Conservation (phyloP, 2,888 invertebrate genomes). For the Drosophila subsilvestris region DNA sequence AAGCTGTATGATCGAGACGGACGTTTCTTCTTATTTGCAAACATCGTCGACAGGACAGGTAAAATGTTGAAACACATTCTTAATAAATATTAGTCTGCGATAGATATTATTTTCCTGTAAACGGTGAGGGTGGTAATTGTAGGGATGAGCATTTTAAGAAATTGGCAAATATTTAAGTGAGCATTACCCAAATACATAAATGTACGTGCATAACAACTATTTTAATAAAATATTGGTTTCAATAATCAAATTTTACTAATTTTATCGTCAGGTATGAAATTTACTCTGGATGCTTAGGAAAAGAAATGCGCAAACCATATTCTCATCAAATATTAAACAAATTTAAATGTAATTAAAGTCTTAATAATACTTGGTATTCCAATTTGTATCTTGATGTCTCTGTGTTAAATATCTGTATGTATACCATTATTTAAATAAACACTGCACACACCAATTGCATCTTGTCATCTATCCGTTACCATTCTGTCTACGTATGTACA, state of each 20-base stretch:
- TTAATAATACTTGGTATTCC: conserved; percentile 44
- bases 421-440: conserved; percentile 22
- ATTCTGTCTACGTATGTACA: background rate
- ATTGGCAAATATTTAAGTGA: background rate
- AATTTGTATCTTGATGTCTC: conserved; percentile 55
- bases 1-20: conserved; percentile 98
- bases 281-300: conserved; percentile 57
- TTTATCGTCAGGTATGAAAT: conserved; percentile 65
- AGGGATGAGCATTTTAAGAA: background rate
- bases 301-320: conserved; percentile 50
- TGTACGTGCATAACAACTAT: background rate
- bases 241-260: conserved; percentile 49
- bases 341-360: conserved; percentile 56
- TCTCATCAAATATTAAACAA: conserved; percentile 52
- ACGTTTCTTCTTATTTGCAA: conserved; percentile 97
- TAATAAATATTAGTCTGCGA: background rate
- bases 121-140: background rate
- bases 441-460: conserved; percentile 21
- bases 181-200: background rate
- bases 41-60: conserved; percentile 98
- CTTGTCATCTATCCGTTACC: conserved; percentile 16
- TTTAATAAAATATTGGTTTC: background rate
- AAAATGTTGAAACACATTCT: conserved; percentile 41
- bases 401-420: conserved; percentile 48
- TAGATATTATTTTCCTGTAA: background rate